Conservation (phyloP, 2,113 vertebrate species). For the Muntiacus muntjak region DNA sequence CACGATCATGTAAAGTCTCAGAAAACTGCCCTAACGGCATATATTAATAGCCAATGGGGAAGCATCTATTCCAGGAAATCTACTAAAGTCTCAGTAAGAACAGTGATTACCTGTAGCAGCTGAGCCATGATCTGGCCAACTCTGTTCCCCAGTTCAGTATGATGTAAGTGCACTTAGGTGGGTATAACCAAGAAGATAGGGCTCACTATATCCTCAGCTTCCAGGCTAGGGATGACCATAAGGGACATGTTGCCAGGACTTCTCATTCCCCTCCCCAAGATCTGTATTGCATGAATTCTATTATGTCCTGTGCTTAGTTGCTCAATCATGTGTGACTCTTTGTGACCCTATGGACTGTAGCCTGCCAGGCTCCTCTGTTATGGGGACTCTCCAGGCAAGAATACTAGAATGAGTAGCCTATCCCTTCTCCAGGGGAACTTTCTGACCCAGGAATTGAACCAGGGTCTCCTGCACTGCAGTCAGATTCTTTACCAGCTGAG, state of each 20-base stretch:
- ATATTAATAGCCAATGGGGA: neutral
- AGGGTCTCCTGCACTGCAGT: neutral
- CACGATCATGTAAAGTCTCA: neutral
- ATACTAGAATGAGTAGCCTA: neutral
- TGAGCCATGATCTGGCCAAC: neutral
- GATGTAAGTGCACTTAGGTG: neutral
- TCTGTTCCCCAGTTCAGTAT: neutral
- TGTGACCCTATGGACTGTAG: too few relatives aligned
- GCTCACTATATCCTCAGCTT: neutral
- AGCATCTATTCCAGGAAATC: neutral
- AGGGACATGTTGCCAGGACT: neutral
- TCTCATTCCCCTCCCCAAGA: neutral
- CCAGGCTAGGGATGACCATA: neutral
- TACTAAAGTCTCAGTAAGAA: constrained; percentile 19
- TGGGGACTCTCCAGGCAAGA: neutral
- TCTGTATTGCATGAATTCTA: neutral
- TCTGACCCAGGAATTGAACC: neutral
- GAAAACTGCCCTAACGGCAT: neutral
- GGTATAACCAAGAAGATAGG: neutral
- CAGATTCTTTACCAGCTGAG: neutral
- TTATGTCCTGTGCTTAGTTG: neutral
- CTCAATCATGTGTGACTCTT: too few relatives aligned
- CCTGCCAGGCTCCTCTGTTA: neutral
- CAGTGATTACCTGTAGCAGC: neutral
- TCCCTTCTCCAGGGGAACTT: neutral